Evolutionary conservation across 2,113 vertebrate genomes (phyloP).

Genomic region (Erythrolamprus reginae): DNA sequence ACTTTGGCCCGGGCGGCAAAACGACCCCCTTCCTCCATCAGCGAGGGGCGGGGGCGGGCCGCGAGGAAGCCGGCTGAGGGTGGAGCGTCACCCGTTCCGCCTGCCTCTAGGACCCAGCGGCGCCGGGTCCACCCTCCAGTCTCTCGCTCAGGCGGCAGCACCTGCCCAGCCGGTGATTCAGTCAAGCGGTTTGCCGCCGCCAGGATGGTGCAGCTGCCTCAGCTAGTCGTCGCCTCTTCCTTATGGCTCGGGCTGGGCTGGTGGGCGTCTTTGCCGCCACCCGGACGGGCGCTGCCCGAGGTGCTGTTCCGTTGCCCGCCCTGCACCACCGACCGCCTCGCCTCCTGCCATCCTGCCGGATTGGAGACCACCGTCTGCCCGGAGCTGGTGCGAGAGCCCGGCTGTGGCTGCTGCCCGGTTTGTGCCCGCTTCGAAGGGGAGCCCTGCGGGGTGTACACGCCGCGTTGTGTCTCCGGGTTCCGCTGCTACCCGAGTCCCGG

Average conservation of each 20-base stretch:
- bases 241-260: conserved; percentile 37
- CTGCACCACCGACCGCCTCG: conserved; percentile 72
- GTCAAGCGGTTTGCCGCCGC: conserved; percentile 29
- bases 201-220: conserved; percentile 39
- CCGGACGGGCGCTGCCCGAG: conserved; percentile 59
- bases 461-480: conserved; percentile 80
- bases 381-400: conserved; percentile 66
- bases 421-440: conserved; percentile 68
- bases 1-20: background rate
- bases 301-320: conserved; percentile 84
- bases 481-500: conserved; percentile 79
- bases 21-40: no score
- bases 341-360: conserved; percentile 53
- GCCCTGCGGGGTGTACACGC: conserved; percentile 84
- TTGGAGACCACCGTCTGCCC: conserved; percentile 50
- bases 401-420: conserved; percentile 82
- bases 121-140: conserved; percentile 3
- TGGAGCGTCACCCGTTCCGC: background rate
- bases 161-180: conserved; percentile 54
- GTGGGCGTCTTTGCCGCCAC: conserved; percentile 34
- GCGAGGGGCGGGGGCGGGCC: background rate
- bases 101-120: conserved; percentile 48
- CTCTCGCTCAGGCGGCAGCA: conserved; percentile 14
- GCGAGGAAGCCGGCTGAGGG: background rate
- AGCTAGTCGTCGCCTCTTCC: conserved; percentile 37